A percentile compares a stretch with the other conserved stretches of the same genome.
Evolutionary conservation across 2,113 vertebrate genomes (phyloP).

Genomic region (Gallinago paraguaiae): DNA sequence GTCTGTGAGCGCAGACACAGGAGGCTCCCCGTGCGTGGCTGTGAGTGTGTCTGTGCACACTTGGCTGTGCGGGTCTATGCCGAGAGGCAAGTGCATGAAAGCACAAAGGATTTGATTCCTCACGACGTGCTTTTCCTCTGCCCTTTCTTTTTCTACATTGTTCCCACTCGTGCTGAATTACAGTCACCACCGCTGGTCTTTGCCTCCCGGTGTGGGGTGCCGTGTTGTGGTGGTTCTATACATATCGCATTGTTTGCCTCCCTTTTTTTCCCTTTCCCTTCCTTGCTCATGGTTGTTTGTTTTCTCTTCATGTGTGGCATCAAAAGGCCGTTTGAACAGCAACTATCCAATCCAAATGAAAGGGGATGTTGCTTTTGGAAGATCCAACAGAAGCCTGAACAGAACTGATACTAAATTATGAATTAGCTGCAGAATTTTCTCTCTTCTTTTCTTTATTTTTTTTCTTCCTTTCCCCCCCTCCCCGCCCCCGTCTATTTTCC

Average conservation of each 20-base stretch:
- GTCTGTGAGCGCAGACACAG: rapidly evolving
- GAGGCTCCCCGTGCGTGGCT: rapidly evolving
- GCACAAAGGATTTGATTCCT: not conserved
- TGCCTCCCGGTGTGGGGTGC: not conserved
- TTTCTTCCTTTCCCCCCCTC: not conserved
- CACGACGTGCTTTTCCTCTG: not conserved
- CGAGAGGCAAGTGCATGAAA: not conserved
- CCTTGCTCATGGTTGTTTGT: not conserved
- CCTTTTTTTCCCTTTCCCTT: not conserved
- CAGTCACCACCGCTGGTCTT: not conserved
- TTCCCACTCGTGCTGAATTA: not conserved
- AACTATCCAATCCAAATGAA: not conserved
- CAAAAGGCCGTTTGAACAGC: constrained; percentile 29
- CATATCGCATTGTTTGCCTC: not conserved
- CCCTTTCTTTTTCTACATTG: not conserved
- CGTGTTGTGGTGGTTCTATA: not conserved
- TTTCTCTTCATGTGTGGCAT: constrained; percentile 29
- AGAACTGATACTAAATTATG: constrained; percentile 30
- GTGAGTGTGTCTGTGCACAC: not conserved
- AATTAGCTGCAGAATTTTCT: constrained; percentile 4
- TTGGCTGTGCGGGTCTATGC: rapidly evolving
- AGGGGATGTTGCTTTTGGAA: constrained; percentile 16
- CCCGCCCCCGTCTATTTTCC: not conserved
- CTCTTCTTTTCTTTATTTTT: not conserved
- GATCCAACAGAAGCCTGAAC: not conserved